phyloP scores from a whole-genome alignment of 2,797 vertebrate genomes.

The Percopsis omiscomaycus region DNA sequence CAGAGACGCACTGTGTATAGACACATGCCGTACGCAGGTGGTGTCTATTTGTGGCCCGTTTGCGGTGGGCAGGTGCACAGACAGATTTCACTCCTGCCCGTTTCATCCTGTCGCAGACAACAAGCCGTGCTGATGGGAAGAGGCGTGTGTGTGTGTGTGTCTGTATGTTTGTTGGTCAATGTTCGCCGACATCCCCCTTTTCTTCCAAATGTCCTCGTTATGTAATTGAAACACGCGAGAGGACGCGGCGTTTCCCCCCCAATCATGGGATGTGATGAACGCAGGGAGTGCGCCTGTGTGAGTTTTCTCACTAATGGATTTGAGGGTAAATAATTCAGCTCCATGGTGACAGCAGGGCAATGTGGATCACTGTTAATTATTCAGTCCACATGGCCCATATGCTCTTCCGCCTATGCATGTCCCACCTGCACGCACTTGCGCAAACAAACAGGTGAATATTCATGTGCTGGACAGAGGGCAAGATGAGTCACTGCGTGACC shows the following conservation, averaged over 20 bases:
- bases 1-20: slow-evolving; percentile 25
- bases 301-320: slow-evolving; percentile 37
- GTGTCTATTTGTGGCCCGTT: slow-evolving; percentile 52
- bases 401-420: slow-evolving; percentile 35
- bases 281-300: slow-evolving; percentile 1
- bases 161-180: not conserved
- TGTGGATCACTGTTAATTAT: slow-evolving; percentile 70
- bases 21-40: slow-evolving; percentile 46
- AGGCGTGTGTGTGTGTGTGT: not conserved
- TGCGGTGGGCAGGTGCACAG: slow-evolving; percentile 58
- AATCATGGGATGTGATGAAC: slow-evolving; percentile 19
- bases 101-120: slow-evolving; percentile 35
- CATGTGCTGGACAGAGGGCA: slow-evolving; percentile 10
- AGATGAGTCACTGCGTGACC: slow-evolving; percentile 22
- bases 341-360: slow-evolving; percentile 58
- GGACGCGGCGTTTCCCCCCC: slow-evolving; percentile 19
- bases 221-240: slow-evolving; percentile 14
- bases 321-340: slow-evolving; percentile 68
- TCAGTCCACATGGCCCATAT: slow-evolving; percentile 62
- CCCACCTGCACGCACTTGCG: slow-evolving; percentile 12
- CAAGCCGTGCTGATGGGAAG: slow-evolving; percentile 4
- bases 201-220: slow-evolving; percentile 25
- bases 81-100: slow-evolving; percentile 34
- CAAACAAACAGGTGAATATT: slow-evolving; percentile 20
- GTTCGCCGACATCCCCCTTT: slow-evolving; percentile 24